Conservation (phyloP, 2,797 vertebrate genomes). For the Synaphobranchus kaupii region DNA sequence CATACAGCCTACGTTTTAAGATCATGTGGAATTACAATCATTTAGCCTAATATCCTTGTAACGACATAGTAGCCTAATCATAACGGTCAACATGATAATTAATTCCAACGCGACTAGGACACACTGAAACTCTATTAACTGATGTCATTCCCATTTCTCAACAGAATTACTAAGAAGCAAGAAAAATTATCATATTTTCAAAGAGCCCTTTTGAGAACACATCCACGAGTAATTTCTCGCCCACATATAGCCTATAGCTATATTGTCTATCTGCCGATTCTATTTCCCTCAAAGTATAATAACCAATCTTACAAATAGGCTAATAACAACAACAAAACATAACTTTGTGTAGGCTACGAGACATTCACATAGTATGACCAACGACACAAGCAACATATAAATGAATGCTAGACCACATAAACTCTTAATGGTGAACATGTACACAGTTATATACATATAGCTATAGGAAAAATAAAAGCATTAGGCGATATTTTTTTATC, state of each 20-base stretch:
- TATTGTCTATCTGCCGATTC: not conserved
- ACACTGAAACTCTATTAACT: not conserved
- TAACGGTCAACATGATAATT: conserved; percentile 6
- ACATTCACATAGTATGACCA: conserved; percentile 23
- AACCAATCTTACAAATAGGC: not conserved
- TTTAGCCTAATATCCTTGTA: not conserved
- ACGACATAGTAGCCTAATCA: not conserved
- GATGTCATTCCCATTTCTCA: not conserved
- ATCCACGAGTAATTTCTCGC: conserved; percentile 12
- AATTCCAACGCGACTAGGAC: not conserved
- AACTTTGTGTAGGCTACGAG: not conserved
- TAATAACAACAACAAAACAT: not conserved
- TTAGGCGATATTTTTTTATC: not conserved
- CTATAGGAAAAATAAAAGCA: not conserved
- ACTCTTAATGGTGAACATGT: conserved; percentile 16
- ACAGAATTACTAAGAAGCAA: not conserved
- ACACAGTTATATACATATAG: not conserved
- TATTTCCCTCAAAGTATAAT: not conserved
- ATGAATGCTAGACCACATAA: conserved; percentile 33
- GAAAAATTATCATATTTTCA: not conserved
- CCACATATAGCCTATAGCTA: not conserved
- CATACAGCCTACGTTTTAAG: not conserved
- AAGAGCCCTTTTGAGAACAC: not conserved
- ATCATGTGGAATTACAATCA: not conserved
- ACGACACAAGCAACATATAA: conserved; percentile 27